phyloP scores from a whole-genome alignment of 2,888 invertebrate genomes.

The Griposia aprilina region DNA sequence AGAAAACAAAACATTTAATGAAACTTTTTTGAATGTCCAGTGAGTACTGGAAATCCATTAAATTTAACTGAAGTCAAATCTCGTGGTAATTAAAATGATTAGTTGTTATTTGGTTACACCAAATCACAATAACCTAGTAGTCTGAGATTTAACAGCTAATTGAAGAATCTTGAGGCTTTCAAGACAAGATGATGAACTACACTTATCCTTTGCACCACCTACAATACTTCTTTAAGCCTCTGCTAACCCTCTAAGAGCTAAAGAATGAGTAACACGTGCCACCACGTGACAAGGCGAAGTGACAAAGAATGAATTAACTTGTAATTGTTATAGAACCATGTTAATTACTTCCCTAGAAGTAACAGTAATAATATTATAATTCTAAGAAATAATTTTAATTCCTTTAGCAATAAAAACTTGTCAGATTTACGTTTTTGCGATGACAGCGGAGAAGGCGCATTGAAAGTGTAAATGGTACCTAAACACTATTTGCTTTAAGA shows the following conservation, averaged over 20 bases:
- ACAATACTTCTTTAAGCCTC: not conserved
- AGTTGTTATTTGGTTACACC: not conserved
- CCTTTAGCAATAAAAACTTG: constrained; percentile 31
- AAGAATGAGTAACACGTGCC: constrained; percentile 33
- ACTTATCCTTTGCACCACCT: not conserved
- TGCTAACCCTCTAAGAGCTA: not conserved
- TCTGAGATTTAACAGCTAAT: not conserved
- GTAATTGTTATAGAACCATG: constrained; percentile 51
- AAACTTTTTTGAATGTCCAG: not conserved
- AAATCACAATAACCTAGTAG: not conserved
- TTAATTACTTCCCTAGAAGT: constrained; percentile 68
- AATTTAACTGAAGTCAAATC: not conserved
- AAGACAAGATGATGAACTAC: not conserved
- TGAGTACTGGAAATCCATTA: not conserved
- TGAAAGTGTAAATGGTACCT: not conserved
- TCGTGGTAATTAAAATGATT: not conserved
- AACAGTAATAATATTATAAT: constrained; percentile 47
- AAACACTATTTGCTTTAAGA: not conserved
- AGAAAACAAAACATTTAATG: not conserved
- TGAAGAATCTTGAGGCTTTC: not conserved
- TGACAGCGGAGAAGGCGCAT: not conserved
- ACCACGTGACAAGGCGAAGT: constrained; percentile 22
- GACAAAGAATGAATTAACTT: constrained; percentile 33
- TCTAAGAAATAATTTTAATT: constrained; percentile 46
- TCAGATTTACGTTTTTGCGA: not conserved